Base-by-base conservation (phyloP, 2,113 vertebrate species). In the Heptranchias perlo region DNA sequence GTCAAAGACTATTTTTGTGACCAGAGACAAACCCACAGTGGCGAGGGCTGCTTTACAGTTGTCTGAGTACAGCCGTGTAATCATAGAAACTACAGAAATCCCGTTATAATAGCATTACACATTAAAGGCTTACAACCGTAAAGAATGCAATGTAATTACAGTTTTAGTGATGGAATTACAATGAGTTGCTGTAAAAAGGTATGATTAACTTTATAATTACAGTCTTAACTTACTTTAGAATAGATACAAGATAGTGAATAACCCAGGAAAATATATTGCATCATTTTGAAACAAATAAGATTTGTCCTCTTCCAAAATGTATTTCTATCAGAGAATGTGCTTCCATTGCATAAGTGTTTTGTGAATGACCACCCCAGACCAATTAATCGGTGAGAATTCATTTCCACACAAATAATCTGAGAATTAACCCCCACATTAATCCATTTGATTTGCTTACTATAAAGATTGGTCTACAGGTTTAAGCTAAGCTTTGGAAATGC, bases 141-240 rank as follows among this genome's bases (percentile, higher is more conserved):
- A n/a, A 61, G 31, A 92, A 87, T 87, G 23, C 84, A 52, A 76
- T 76, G 35, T 76, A 31, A 52, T 87, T 87, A 52, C 84, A 52
- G 84, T 28, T 49, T 52, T 87, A 28, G 87, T 61, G 54, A 54
- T 54, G 49, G 2, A 87, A 87, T 87, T 10, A 52, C 18, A 86
- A 86, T 52, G 82, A 86, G 44, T 86, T 86, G 87, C 52, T 91
- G 87, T 62, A 93, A 93, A 93, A 39, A 62, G 58, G n/a, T 62
- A 93, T 44, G 58, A 93, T 18, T 21, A 18, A 62, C 31, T 62
- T 35, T 18, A 93, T 62, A 93, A 64, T 93, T 93, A 93, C 16
- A 6, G 58, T 39, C n/a, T 93, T 62, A 62, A 64, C 62, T 64
- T 39, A 39, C 54, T 39, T 92, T 13, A 52, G 54, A 58, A 89